Base-by-base conservation (phyloP, 1,140 invertebrate species). In the Cherax destructor region DNA sequence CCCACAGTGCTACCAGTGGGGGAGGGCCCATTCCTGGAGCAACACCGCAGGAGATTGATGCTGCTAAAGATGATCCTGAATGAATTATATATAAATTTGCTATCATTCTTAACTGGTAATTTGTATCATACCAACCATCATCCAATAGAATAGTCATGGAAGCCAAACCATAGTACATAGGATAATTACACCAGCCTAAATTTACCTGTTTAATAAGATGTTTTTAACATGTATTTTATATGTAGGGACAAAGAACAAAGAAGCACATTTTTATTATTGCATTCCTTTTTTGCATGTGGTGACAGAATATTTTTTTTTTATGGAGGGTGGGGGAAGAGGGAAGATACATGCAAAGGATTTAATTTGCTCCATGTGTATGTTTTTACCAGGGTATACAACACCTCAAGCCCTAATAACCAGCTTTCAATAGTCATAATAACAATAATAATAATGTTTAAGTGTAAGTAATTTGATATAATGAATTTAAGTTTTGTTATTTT, bases 1-100 rank as follows among this genome's bases (percentile, higher is more conserved):
- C 92, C 92, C n/a, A 92, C 79, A 92, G 92, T 61, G 92, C 92
- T 47, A 92, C 88, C 88, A 92, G 59, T 92, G 92, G 92, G 92
- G 91, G 76, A 92, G 92, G 77, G 92, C 91, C 21, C 92, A 92
- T 76, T 86, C 92, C 21, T 92, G 92, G 92, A 86, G 92, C 92
- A 92, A 88, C 92, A 92, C 56, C 78, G 89, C 88, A 90, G 30
- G 92, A 92, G 47, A 52, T 91, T 56, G 77, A 78, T 47, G 30
- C 83, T 24, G 83, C 84, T 24, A 91, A 80, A 74, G 83, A 83
- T 18, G n/a, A 76, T 30, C 50, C 41, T 59, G 56, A 50, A 52
- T 80, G 86, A 86, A 49, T 84, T 47, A 84, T 50, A 16, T 84
- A 16, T 13, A 24, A 56, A 56, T 21, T 59, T 0, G 56, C 50